Percentiles rank a stretch among this genome's conserved stretches.
These are phyloP conservation scores for Brachyalestes nurse DNA, from an alignment of 2,797 vertebrate species.

Conservation along the genomic window DNA sequence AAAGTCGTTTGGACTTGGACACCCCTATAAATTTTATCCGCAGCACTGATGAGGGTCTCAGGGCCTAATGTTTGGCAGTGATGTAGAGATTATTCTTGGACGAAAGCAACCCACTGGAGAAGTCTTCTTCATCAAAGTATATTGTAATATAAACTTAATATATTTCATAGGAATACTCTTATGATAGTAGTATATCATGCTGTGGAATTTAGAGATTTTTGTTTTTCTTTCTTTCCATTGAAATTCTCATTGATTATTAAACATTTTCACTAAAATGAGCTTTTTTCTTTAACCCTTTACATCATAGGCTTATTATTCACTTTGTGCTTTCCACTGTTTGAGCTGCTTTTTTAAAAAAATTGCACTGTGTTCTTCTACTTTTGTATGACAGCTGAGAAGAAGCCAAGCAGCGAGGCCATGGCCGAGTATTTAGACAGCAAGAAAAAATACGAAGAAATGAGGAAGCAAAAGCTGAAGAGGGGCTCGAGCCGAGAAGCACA, in stretches of 20 bases:
- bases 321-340: too few species aligned
- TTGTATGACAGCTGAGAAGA: slow-evolving; percentile 74
- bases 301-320: too few species aligned
- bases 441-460: slow-evolving; percentile 89
- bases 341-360: too few species aligned
- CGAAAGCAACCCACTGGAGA: slow-evolving; percentile 27
- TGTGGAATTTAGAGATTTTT: slow-evolving; percentile 27
- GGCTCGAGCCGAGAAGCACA: slow-evolving; percentile 88
- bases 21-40: slow-evolving; percentile 12
- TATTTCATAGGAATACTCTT: slow-evolving; percentile 39
- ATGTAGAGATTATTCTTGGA: slow-evolving; percentile 28
- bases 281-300: background rate
- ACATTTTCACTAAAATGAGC: background rate
- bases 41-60: slow-evolving; percentile 39
- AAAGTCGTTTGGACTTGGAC: slow-evolving; percentile 16
- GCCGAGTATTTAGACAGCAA: slow-evolving; percentile 91
- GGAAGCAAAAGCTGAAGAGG: slow-evolving; percentile 87
- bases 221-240: slow-evolving; percentile 8
- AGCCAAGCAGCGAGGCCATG: slow-evolving; percentile 81
- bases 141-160: slow-evolving; percentile 36
- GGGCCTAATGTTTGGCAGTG: slow-evolving; percentile 33
- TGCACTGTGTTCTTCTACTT: background rate
- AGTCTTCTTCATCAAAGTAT: slow-evolving; percentile 36
- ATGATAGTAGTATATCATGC: background rate
- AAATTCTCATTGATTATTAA: background rate